Evolutionary conservation across 2,797 vertebrate genomes (phyloP).

Genomic region (Mastacembelus armatus): DNA sequence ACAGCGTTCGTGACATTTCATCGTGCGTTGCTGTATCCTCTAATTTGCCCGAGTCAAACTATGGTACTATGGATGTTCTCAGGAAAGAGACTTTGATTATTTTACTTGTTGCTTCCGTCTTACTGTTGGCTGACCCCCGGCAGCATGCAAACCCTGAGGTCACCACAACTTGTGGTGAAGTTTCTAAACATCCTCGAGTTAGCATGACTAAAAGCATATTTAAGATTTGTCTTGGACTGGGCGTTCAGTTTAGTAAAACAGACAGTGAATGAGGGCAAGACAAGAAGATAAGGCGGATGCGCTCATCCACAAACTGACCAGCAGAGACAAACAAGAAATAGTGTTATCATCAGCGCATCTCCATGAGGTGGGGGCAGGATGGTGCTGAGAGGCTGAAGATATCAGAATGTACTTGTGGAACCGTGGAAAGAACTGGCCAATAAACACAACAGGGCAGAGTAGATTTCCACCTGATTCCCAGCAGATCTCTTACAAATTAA

Average conservation of each 20-base stretch:
- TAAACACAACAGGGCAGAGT: constrained; percentile 63
- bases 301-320: constrained; percentile 72
- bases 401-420: constrained; percentile 38
- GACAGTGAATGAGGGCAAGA: constrained; percentile 56
- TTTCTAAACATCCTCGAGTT: constrained; percentile 79
- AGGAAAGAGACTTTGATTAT: constrained; percentile 85
- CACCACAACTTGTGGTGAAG: constrained; percentile 67
- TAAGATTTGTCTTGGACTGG: constrained; percentile 68
- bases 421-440: constrained; percentile 41
- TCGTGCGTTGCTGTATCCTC: constrained; percentile 28
- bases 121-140: constrained; percentile 80
- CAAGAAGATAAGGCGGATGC: constrained; percentile 66
- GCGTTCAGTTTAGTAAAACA: constrained; percentile 61
- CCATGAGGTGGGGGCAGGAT: constrained; percentile 47
- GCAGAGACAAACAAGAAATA: constrained; percentile 67
- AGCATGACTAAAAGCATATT: constrained; percentile 76
- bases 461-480: constrained; percentile 83
- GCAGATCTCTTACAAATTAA: constrained; percentile 80
- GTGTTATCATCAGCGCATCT: constrained; percentile 70
- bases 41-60: constrained; percentile 43
- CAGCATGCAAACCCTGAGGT: constrained; percentile 67
- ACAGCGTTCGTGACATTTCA: constrained; percentile 15
- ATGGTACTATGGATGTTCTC: constrained; percentile 67
- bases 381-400: constrained; percentile 39
- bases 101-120: constrained; percentile 82